A percentile compares a stretch with the other conserved stretches of the same genome.
Evolutionary conservation across 2,797 vertebrate genomes (phyloP).

Genomic region (Chrosomus eos): DNA sequence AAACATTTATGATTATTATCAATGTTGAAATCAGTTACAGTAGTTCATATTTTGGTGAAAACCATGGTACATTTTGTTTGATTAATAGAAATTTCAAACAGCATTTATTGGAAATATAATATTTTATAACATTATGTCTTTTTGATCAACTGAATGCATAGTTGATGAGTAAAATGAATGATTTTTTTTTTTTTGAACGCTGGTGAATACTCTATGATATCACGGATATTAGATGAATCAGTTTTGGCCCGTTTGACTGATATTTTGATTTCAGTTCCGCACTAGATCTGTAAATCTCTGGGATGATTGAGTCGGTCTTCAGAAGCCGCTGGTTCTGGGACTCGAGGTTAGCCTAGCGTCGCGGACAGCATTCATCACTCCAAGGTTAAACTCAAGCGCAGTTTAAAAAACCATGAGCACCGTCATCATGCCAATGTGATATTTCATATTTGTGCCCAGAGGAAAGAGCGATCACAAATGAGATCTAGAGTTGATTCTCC

Average conservation of each 20-base stretch:
- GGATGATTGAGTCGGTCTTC: constrained; percentile 17
- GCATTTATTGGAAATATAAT: neutral
- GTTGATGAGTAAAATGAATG: neutral
- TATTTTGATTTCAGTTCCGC: neutral
- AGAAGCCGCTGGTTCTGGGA: neutral
- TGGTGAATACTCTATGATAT: neutral
- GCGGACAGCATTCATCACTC: neutral
- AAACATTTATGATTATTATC: neutral
- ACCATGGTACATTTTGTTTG: neutral
- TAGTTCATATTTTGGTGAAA: neutral
- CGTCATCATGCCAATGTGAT: neutral
- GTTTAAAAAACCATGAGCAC: constrained; percentile 16
- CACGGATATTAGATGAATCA: neutral
- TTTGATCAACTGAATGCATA: too few species aligned
- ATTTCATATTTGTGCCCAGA: neutral
- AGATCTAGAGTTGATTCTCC: neutral
- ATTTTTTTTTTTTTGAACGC: neutral
- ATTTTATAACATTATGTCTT: neutral
- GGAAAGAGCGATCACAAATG: neutral
- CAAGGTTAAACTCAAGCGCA: constrained; percentile 5
- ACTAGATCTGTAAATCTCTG: neutral
- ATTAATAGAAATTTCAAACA: neutral
- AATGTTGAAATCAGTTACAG: neutral
- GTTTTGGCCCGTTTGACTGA: neutral
- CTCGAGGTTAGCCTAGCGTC: neutral